Base-by-base conservation (phyloP, 2,888 invertebrate genomes). In the Lasioglossum oenotherae region DNA sequence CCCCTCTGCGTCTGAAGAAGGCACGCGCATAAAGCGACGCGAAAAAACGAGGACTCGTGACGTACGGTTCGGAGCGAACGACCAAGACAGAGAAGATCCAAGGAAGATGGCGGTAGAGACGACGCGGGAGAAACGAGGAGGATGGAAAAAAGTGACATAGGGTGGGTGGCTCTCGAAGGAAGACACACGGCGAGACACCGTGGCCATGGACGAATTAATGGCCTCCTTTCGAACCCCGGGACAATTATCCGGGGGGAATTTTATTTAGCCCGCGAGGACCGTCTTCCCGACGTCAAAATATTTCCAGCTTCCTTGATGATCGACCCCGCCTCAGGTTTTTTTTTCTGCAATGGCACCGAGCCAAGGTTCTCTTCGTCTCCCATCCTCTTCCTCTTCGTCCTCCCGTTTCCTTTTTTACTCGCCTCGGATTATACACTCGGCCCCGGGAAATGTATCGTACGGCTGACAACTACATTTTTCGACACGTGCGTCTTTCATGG, bases 241-340 rank as follows among this genome's bases (percentile, higher is more conserved):
- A 91, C 91, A 91, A 91, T 91, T 91, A 91, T 91, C 87, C 49
- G 57, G 71, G 23, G 60, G 87, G 23, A 85, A 91, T 91, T 88
- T 91, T 90, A 91, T 91, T 91, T 89, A 74, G 78, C 84, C 80
- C 35, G 72, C 71, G 75, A 75, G 53, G 53, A 53, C 53, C 69
- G 31, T 69, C 80, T 80, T 69, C 78, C 64, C 82, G 41, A 49
- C 78, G 90, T 91, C 91, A 86, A 88, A 90, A 90, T 90, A 91
- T 90, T 89, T 87, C 88, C 89, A 87, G 88, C 81, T 81, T 86
- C 84, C 67, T 78, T 83, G 84, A 91, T 89, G 89, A 90, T 91
- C 91, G 91, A 91, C 81, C 82, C n/a, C 69, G 27, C 31, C 27
- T 31, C 31, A 19, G 27, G 1, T 6, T 74, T 46, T 44, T 44